A percentile compares a stretch with the other conserved stretches of the same genome.
Evolutionary conservation across 2,888 invertebrate genomes (phyloP).

Genomic region (Patella pellucida): DNA sequence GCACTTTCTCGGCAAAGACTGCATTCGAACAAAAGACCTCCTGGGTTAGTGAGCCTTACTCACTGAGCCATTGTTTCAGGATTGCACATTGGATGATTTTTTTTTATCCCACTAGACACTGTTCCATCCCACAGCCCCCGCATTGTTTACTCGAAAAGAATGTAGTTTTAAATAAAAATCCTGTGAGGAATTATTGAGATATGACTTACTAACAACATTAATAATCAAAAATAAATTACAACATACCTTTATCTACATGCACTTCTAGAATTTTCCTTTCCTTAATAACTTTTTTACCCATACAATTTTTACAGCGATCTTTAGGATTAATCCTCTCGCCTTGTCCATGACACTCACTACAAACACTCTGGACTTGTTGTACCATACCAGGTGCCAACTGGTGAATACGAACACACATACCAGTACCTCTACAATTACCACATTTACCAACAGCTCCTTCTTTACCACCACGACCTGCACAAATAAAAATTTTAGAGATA

Average conservation of each 20-base stretch:
- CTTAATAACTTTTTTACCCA: conserved; percentile 89
- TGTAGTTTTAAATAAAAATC: no score
- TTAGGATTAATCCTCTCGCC: conserved; percentile 76
- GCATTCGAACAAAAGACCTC: no score
- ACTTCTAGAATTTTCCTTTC: conserved; percentile 96
- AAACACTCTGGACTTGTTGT: conserved; percentile 92
- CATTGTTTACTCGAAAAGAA: no score
- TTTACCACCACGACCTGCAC: conserved; percentile 85
- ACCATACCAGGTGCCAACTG: conserved; percentile 83
- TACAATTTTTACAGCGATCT: conserved; percentile 93
- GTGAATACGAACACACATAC: conserved; percentile 81
- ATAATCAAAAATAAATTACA: not conserved
- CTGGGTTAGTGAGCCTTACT: no score
- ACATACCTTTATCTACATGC: conserved; percentile 82
- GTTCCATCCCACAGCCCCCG: no score
- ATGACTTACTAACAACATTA: no score
- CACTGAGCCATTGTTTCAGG: no score
- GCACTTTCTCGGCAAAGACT: no score
- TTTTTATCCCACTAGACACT: no score
- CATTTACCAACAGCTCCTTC: conserved; percentile 92
- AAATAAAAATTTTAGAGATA: no score
- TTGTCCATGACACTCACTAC: conserved; percentile 88
- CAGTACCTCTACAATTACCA: conserved; percentile 87
- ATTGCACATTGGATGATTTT: no score
- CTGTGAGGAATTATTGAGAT: no score